Evolutionary conservation across 2,888 invertebrate genomes (phyloP), one percentile per base, ranked within the genome.

Genomic region (Anodontia alba): DNA sequence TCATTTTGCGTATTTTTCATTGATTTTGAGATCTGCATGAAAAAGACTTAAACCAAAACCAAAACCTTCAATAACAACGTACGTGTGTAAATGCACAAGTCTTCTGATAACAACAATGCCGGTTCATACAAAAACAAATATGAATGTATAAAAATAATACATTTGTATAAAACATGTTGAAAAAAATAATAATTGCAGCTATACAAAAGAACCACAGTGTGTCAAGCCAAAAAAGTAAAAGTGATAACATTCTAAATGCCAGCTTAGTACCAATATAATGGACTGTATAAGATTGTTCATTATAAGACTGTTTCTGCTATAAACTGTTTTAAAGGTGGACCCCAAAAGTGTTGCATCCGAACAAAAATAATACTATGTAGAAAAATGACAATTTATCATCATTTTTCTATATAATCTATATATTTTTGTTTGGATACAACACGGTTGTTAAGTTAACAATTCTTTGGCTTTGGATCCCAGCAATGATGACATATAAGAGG

Each of bases 81-180:
- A 33, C 83, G 85, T 85, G 85, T 85, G 85, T 85, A 85, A 85
- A 85, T 80, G 82, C 85, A 85, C 85, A 80, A 74, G 57, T 73
- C 80, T 76, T 72, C 69, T 38, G 67, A 62, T 81, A 86, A 85
- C 81, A 83, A 82, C 84, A 87, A 80, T 81, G 80, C 86, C 80
- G 74, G 77, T 86, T 87, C 76, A 83, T 85, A 88, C 83, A 88
- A 90, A 87, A 80, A 90, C 88, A 90, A 90, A 89, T 88, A 89
- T 85, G 88, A 91, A 91, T 90, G 90, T 92, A 92, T 90, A 91
- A 92, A 92, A 92, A 92, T 92, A 92, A 91, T 91, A 90, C 90
- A 90, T 91, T 91, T 88, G 88, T 91, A 89, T 88, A 92, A 91
- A 91, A 90, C 87, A 89, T 88, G 86, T 88, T 90, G 89, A 90